Base-by-base conservation (phyloP, 1,140 invertebrate genomes). In the Ceratina calcarata region DNA sequence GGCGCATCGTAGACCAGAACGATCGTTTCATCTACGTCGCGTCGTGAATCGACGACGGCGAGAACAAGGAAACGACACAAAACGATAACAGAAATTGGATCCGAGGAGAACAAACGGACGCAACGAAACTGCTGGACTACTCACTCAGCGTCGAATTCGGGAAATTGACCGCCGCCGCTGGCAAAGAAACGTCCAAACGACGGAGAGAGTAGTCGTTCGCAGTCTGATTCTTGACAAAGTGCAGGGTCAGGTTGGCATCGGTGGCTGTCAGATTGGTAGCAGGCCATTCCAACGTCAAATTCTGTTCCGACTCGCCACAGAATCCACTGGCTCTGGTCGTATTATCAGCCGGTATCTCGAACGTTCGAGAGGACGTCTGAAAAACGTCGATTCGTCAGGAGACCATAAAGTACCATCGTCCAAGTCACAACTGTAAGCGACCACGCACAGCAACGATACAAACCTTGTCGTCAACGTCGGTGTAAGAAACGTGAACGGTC, bases 401-500 rank as follows among this genome's bases (percentile, higher is more conserved):
- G n/a, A n/a, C n/a, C n/a, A n/a, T n/a, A n/a, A n/a, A n/a, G n/a
- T n/a, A n/a, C n/a, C n/a, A n/a, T n/a, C n/a, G n/a, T n/a, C n/a
- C n/a, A n/a, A n/a, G n/a, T n/a, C n/a, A n/a, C n/a, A n/a, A n/a
- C n/a, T n/a, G n/a, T n/a, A n/a, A n/a, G n/a, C n/a, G n/a, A n/a
- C n/a, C n/a, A n/a, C n/a, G n/a, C n/a, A n/a, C n/a, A n/a, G n/a
- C n/a, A n/a, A n/a, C n/a, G n/a, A n/a, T 89, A 78, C 89, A 89
- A 64, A 90, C 86, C 75, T 62, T 71, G 16, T 91, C 86, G 88
- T 92, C 89, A 73, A 88, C 89, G 49, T 90, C 92, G 22, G 86
- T 82, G 83, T 95, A 95, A 8, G 93, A 94, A 53, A 96, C 89
- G 84, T 95, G 95, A 16, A 96, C 88, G 73, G 95, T 94, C 15